Base-by-base conservation (phyloP, 2,113 vertebrate species). In the Orientallactaga bullata region DNA sequence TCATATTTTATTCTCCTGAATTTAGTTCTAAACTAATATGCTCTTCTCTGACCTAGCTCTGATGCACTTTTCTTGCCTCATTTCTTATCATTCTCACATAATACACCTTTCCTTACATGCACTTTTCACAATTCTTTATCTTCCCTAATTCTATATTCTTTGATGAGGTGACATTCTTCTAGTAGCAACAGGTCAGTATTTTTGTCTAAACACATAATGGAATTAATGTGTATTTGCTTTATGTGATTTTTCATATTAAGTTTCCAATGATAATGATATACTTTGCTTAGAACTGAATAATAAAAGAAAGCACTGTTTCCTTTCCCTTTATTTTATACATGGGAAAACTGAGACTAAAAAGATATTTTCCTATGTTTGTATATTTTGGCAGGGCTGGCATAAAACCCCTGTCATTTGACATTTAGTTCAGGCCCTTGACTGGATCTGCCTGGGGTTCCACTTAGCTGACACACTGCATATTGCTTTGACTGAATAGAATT, bases 401-500 rank as follows among this genome's bases (percentile, higher is more conserved):
- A 39, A 77, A 69, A 60, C 8, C 26, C 15, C 6, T 61, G 11
- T 9, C 24, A 42, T 42, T n/a, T 60, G 12, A 21, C 37, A 16
- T 39, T 15, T 13, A 82, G 37, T 65, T 89, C 24, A 23, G 58
- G 60, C 63, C n/a, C 17, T 91, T n/a, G 90, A 18, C 13, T 42
- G 42, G 6, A 13, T 18, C 47, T 81, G 3, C 47, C 35, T 16
- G 58, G 55, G 39, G 55, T 35, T 91, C 42, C 87, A 61, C 72
- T 89, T 91, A 51, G 37, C n/a, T 58, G 80, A 35, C 55, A 18
- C 35, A 83, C 12, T 65, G 88, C 74, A 66, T 47, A 5, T 66
- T 66, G 37, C 32, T 58, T 79, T 69, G 71, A 66, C 60, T 35
- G 79, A 88, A 69, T 47, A 60, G 94, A 66, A 86, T 85, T 42